Evolutionary conservation across 2,113 vertebrate genomes (phyloP).

Genomic region (Todiramphus saurophagus): DNA sequence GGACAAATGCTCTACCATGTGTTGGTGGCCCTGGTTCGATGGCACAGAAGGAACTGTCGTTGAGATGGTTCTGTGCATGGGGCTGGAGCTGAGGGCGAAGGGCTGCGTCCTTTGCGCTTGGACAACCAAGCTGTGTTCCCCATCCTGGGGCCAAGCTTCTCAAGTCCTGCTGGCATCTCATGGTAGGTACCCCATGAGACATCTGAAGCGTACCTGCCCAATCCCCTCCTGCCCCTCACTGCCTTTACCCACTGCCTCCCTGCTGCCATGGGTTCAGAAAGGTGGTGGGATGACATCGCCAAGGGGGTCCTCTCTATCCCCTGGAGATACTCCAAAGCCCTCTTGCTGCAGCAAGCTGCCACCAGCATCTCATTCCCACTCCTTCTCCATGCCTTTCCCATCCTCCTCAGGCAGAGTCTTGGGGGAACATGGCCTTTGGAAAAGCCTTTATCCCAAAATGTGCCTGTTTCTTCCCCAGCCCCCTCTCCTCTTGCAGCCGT

Average conservation of each 20-base stretch:
- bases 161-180: not conserved
- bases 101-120: rapidly evolving
- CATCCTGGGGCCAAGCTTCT: not conserved
- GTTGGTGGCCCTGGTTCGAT: not conserved
- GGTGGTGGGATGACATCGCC: not conserved
- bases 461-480: not conserved
- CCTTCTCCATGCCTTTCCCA: not conserved
- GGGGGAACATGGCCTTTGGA: rapidly evolving
- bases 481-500: not conserved
- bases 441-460: not conserved
- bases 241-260: not conserved
- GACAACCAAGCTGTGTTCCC: not conserved
- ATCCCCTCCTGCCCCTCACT: not conserved
- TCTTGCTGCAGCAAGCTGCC: not conserved
- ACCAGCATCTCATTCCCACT: rapidly evolving
- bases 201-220: rapidly evolving
- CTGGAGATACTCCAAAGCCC: not conserved
- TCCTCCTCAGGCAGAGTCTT: not conserved
- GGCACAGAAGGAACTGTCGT: not conserved
- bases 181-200: too few relatives aligned
- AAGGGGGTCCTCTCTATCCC: rapidly evolving
- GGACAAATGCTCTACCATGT: not conserved
- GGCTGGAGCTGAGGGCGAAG: not conserved
- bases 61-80: rapidly evolving
- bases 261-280: not conserved